Evolutionary conservation across 2,113 vertebrate species (phyloP).

Genomic region (Gnathonemus echidnorhynchus): DNA sequence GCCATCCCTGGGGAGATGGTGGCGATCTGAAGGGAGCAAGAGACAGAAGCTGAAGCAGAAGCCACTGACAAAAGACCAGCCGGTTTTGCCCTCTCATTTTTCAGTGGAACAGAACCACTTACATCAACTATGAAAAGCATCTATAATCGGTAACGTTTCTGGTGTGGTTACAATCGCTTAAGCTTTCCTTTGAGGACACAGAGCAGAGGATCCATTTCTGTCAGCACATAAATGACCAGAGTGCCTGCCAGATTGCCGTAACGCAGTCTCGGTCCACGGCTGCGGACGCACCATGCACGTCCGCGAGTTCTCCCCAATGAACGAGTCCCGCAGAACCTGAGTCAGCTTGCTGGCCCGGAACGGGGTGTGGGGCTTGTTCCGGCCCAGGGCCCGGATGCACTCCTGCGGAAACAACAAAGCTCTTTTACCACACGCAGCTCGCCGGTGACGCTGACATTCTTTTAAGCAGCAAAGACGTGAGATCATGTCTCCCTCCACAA

Average conservation of each 20-base stretch:
- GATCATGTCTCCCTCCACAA: neutral
- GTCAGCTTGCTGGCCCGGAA: slow-evolving; percentile 98
- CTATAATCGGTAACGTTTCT: neutral
- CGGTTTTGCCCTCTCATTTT: neutral
- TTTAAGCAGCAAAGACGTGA: neutral
- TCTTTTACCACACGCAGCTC: neutral
- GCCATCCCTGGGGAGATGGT: slow-evolving; percentile 97
- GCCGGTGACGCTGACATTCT: neutral
- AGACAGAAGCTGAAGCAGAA: slow-evolving; percentile 13
- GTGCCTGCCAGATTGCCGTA: neutral
- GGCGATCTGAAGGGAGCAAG: slow-evolving; percentile 72
- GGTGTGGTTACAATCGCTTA: neutral
- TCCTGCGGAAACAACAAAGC: slow-evolving; percentile 61
- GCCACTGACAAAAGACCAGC: neutral
- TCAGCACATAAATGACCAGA: neutral
- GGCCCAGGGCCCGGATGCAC: slow-evolving; percentile 91
- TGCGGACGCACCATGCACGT: slow-evolving; percentile 83
- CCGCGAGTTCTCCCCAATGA: slow-evolving; percentile 95
- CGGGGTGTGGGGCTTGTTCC: slow-evolving; percentile 93
- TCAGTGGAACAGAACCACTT: neutral
- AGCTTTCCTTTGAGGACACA: neutral
- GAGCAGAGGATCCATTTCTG: neutral
- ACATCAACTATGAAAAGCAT: neutral
- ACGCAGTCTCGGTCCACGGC: neutral
- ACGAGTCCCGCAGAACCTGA: slow-evolving; percentile 93